phyloP scores from a whole-genome alignment of 2,113 vertebrate species.

The Apodemus speciosus region DNA sequence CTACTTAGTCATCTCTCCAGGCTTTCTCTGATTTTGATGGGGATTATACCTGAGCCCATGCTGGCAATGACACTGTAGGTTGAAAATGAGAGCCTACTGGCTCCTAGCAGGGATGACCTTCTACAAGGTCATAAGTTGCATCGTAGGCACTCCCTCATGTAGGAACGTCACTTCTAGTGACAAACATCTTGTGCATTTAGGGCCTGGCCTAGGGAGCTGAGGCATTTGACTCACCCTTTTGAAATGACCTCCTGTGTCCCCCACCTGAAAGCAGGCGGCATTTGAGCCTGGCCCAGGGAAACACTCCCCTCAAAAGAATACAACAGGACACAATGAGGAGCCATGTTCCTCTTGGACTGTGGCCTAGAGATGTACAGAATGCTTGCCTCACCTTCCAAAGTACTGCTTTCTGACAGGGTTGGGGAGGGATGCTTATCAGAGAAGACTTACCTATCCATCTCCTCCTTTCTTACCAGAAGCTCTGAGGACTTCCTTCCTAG shows the following conservation, averaged over 20 bases:
- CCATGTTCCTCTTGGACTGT: not conserved
- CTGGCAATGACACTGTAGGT: not conserved
- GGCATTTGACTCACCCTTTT: not conserved
- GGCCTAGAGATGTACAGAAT: too few species aligned
- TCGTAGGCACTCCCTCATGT: not conserved
- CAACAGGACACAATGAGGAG: not conserved
- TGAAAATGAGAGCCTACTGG: not conserved
- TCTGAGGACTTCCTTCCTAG: not conserved
- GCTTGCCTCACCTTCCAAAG: not conserved
- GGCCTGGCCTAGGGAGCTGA: not conserved
- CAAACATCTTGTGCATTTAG: not conserved
- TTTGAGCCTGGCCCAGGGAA: not conserved
- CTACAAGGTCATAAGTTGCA: not conserved
- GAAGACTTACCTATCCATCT: not conserved
- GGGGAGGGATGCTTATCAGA: not conserved
- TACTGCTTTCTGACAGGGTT: not conserved
- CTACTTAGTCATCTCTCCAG: not conserved
- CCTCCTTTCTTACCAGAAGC: not conserved
- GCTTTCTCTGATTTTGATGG: not conserved
- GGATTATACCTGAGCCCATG: not conserved
- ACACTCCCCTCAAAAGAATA: not conserved
- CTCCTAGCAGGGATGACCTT: not conserved
- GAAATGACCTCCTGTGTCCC: not conserved
- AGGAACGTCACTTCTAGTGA: not conserved
- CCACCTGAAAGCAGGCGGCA: not conserved